Conservation (phyloP, 2,888 invertebrate species). For the Antitype chi region DNA sequence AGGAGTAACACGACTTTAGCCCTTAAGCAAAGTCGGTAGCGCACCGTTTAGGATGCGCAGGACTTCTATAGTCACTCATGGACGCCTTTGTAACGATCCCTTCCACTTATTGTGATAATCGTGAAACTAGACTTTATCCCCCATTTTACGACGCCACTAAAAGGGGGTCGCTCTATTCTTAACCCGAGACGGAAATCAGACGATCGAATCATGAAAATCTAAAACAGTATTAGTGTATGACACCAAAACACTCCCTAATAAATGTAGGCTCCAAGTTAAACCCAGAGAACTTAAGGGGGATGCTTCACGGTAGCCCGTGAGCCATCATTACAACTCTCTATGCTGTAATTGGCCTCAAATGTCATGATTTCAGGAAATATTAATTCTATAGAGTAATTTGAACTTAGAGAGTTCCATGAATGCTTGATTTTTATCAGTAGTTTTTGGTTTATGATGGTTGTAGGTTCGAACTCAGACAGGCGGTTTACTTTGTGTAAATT, state of each 20-base stretch:
- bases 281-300: conserved; percentile 4
- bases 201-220: not conserved
- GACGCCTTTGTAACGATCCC: not conserved
- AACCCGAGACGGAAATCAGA: conserved; percentile 1
- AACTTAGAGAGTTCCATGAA: too few relatives aligned
- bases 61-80: not conserved
- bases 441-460: too few relatives aligned
- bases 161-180: not conserved
- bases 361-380: not conserved
- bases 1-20: not conserved
- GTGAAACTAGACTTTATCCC: too few relatives aligned
- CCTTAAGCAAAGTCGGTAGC: too few relatives aligned
- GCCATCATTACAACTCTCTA: not conserved
- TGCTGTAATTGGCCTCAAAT: not conserved
- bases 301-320: too few relatives aligned
- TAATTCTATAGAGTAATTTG: too few relatives aligned
- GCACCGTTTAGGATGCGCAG: not conserved
- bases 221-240: conserved; percentile 15
- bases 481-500: too few relatives aligned
- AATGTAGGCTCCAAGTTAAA: conserved; percentile 23
- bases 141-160: not conserved
- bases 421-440: too few relatives aligned
- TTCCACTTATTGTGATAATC: not conserved
- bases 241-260: conserved; percentile 23
- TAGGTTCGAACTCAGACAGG: too few relatives aligned